Base-by-base conservation (phyloP, 2,113 vertebrate genomes). In the Macaca mulatta region DNA sequence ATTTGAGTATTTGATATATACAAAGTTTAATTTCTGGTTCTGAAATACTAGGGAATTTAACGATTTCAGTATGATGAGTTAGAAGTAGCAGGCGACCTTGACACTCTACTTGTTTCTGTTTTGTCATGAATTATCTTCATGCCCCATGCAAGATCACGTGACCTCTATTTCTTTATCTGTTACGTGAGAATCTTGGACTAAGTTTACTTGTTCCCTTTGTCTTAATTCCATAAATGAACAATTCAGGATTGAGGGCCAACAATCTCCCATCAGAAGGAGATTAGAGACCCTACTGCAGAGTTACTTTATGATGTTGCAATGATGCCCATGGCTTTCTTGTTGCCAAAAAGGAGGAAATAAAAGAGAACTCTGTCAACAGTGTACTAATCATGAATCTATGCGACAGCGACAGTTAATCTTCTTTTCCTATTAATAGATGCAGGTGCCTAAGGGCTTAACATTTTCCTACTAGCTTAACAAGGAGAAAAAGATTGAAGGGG, bases 341-440 rank as follows among this genome's bases (percentile, higher is more conserved):
- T 98, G 80, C 74, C 95, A 52, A 94, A 81, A 96, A 78, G 30
- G 18, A 78, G 64, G 27, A 94, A 96, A 94, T 81, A 85, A 96
- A 96, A 84, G 61, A 95, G 48, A 97, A 75, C 69, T 95, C 81
- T 89, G 86, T 67, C 78, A 85, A 77, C 57, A 75, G 75, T 61
- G 79, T 96, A 84, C 93, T 98, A 96, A 97, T 97, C 89, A 95
- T 69, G 91, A 96, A 93, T 97, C 94, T 96, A 61, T 97, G 86
- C 85, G 93, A 94, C 20, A 74, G 92, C 96, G 95, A 97, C 97
- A 97, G 96, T 92, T 97, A 96, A 98, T 98, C 94, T 98, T 84
- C 96, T 85, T 45, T 96, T 97, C 86, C 96, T 97, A 94, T 97
- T 97, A 98, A 98, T 97, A 98, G 92, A 97, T 97, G 95, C 96